Percentiles rank a stretch among this genome's conserved stretches.
These are phyloP conservation scores for Chauna torquata DNA, from an alignment of 2,113 vertebrate genomes.

Conservation along the genomic window DNA sequence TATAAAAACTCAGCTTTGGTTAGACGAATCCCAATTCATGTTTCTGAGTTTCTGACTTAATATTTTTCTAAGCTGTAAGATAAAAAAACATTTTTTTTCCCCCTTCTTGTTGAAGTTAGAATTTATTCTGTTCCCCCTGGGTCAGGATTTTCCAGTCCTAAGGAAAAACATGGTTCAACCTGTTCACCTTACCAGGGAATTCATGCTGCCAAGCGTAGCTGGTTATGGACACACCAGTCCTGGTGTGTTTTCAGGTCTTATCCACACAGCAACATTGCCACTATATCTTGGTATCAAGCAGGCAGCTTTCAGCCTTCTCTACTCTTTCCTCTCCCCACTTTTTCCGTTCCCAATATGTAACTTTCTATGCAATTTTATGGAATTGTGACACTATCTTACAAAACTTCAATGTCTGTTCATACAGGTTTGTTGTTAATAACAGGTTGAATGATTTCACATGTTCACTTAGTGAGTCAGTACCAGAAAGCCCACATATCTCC, in stretches of 20 bases:
- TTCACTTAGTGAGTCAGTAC: not conserved
- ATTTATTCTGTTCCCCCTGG: not conserved
- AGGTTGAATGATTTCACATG: not conserved
- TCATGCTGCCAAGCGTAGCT: not conserved
- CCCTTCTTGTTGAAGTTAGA: not conserved
- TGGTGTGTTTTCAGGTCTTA: not conserved
- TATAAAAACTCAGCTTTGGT: not conserved
- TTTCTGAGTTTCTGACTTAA: not conserved
- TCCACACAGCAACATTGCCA: not conserved
- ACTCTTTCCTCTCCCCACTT: not conserved
- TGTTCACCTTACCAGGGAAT: not conserved
- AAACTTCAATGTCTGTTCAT: not conserved
- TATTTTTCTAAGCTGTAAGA: not conserved
- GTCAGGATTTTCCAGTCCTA: not conserved
- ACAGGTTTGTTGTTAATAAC: not conserved
- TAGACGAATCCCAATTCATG: not conserved
- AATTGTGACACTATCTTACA: not conserved
- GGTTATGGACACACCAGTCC: not conserved
- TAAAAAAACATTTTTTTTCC: accelerated
- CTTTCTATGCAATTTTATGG: not conserved
- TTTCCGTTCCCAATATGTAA: not conserved
- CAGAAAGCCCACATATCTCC: not conserved
- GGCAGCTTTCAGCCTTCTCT: not conserved
- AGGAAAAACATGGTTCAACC: not conserved
- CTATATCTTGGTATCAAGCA: accelerated